phyloP scores from a whole-genome alignment of 2,888 invertebrate genomes.

The Epistrophe eligans region DNA sequence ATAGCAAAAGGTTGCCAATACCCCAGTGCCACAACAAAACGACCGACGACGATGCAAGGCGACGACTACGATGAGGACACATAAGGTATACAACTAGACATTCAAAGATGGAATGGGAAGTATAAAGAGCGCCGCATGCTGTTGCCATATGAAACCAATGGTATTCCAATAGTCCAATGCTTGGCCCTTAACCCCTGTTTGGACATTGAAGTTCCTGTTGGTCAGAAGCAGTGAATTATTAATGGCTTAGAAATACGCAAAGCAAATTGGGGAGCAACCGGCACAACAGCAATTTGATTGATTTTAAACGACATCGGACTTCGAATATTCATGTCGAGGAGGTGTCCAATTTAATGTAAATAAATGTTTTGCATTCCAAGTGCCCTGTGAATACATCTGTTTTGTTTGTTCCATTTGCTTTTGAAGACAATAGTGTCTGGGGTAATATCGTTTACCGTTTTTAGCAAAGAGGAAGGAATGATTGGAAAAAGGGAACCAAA shows the following conservation, averaged over 20 bases:
- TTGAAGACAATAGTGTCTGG: constrained; percentile 28
- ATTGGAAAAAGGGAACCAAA: constrained; percentile 34
- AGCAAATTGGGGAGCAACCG: constrained; percentile 34
- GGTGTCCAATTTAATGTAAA: constrained; percentile 75
- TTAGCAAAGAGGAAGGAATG: constrained; percentile 1
- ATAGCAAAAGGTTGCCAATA: constrained; percentile 53
- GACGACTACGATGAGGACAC: constrained; percentile 18
- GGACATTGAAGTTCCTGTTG: constrained; percentile 30
- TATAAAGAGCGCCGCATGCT: constrained; percentile 53
- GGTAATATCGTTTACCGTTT: constrained; percentile 1
- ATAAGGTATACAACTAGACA: constrained; percentile 19
- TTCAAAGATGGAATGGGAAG: constrained; percentile 22
- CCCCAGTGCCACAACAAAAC: constrained; percentile 5
- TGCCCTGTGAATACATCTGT: constrained; percentile 37
- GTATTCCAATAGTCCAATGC: constrained; percentile 35
- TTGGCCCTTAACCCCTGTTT: constrained; percentile 51
- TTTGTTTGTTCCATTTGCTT: constrained; percentile 57
- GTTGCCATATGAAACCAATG: constrained; percentile 45
- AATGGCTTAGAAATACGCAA: constrained; percentile 65
- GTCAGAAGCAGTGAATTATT: constrained; percentile 70
- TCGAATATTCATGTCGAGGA: constrained; percentile 68
- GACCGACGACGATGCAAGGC: neutral
- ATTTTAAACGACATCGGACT: constrained; percentile 69
- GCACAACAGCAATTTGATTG: constrained; percentile 63
- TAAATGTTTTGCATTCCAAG: constrained; percentile 71